Evolutionary conservation across 1,140 invertebrate species (phyloP).

Genomic region (Ephestia elutella): DNA sequence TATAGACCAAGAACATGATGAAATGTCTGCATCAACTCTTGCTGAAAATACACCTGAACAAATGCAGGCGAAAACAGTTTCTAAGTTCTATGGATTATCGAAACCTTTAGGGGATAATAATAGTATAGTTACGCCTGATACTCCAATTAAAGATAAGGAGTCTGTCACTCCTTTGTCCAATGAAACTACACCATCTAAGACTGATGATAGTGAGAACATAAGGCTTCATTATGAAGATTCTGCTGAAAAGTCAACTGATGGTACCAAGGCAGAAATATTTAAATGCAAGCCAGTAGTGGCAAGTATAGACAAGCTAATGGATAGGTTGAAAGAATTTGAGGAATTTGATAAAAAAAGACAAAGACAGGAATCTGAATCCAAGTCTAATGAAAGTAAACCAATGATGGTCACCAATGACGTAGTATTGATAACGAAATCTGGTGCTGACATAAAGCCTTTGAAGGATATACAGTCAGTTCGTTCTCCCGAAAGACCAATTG

Average conservation of each 20-base stretch:
- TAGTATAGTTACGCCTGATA: slow-evolving; percentile 51
- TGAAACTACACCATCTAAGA: slow-evolving; percentile 64
- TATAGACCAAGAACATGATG: slow-evolving; percentile 50
- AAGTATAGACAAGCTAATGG: slow-evolving; percentile 70
- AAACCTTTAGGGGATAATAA: slow-evolving; percentile 58
- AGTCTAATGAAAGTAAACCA: slow-evolving; percentile 47
- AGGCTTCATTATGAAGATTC: slow-evolving; percentile 62
- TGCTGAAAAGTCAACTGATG: slow-evolving; percentile 51
- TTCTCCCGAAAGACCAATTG: slow-evolving; percentile 61
- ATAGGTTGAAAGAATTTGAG: slow-evolving; percentile 70
- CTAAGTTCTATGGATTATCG: slow-evolving; percentile 52
- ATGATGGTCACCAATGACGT: slow-evolving; percentile 71
- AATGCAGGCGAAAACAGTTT: slow-evolving; percentile 47
- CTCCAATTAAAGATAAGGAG: slow-evolving; percentile 68
- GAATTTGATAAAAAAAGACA: slow-evolving; percentile 71
- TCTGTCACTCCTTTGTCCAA: slow-evolving; percentile 45
- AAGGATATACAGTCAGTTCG: slow-evolving; percentile 65
- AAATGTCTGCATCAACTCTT: slow-evolving; percentile 41
- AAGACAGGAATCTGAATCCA: slow-evolving; percentile 62
- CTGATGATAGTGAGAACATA: slow-evolving; percentile 65
- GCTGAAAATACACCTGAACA: slow-evolving; percentile 32
- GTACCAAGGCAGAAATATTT: slow-evolving; percentile 52
- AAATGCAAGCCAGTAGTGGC: slow-evolving; percentile 50
- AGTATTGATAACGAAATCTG: slow-evolving; percentile 68
- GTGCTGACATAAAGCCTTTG: slow-evolving; percentile 60